Evolutionary conservation across 2,888 invertebrate species (phyloP).

Genomic region (Cabera pusaria): DNA sequence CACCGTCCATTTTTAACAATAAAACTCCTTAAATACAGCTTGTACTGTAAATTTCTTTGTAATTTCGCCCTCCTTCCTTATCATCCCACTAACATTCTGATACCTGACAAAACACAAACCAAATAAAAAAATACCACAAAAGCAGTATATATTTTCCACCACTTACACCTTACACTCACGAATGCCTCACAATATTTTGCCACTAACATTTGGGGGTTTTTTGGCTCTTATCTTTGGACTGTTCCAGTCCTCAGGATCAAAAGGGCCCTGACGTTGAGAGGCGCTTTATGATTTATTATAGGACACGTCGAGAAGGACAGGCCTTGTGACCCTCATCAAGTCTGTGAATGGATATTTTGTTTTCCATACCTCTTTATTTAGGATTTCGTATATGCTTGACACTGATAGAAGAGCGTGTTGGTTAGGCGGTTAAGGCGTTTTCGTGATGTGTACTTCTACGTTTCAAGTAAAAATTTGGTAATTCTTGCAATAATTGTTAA

Average conservation of each 20-base stretch:
- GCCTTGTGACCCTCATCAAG: constrained; percentile 27
- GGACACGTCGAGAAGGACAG: constrained; percentile 22
- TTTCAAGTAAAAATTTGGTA: no score
- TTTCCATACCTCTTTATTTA: constrained; percentile 26
- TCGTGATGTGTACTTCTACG: no score
- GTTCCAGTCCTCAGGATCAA: constrained; percentile 18
- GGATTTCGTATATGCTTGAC: no score
- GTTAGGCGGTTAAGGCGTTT: no score
- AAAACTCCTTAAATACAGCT: no score
- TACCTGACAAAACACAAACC: constrained; percentile 5
- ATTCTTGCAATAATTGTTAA: no score
- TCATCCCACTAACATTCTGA: no score
- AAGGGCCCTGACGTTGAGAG: constrained; percentile 22
- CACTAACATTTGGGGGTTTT: constrained; percentile 7
- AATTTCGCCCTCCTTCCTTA: no score
- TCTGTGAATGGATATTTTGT: constrained; percentile 23
- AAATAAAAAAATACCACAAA: constrained; percentile 3
- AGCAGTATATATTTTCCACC: constrained; percentile 11
- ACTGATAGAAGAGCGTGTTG: no score
- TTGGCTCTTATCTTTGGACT: constrained; percentile 14
- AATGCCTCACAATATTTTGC: constrained; percentile 8
- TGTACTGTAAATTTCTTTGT: no score
- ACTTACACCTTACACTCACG: constrained; percentile 10
- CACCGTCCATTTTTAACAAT: no score
- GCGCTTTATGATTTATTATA: constrained; percentile 30